Evolutionary conservation across 2,797 vertebrate species (phyloP).

Genomic region (Orestias chungarensis): DNA sequence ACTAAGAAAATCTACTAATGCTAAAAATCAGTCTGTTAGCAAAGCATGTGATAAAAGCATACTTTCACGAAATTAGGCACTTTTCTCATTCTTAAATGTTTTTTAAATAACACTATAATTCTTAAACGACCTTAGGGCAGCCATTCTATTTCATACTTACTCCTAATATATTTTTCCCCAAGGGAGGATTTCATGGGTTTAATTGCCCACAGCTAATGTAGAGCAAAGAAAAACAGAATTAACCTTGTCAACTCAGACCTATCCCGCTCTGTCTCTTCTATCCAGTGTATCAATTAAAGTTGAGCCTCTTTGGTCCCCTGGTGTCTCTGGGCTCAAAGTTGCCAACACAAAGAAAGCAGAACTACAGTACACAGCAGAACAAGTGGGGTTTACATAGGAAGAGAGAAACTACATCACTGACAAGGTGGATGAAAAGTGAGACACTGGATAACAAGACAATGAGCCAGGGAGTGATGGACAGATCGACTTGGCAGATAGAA

Average conservation of each 20-base stretch:
- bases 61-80: slow-evolving; percentile 46
- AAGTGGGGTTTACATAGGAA: slow-evolving; percentile 37
- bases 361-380: slow-evolving; percentile 37
- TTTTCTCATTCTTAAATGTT: slow-evolving; percentile 34
- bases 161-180: slow-evolving; percentile 22
- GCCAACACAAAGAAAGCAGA: slow-evolving; percentile 45
- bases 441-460: slow-evolving; percentile 35
- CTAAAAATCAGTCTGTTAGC: not conserved
- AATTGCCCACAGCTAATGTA: slow-evolving; percentile 71
- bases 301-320: slow-evolving; percentile 60
- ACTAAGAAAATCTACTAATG: not conserved
- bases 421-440: slow-evolving; percentile 30
- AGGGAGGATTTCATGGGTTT: slow-evolving; percentile 67
- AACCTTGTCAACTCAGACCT: slow-evolving; percentile 76
- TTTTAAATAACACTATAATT: no score
- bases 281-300: slow-evolving; percentile 75
- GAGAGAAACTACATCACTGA: slow-evolving; percentile 18
- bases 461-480: slow-evolving; percentile 47
- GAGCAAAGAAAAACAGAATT: slow-evolving; percentile 78
- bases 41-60: slow-evolving; percentile 32
- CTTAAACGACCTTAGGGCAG: no score
- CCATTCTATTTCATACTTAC: slow-evolving; percentile 1
- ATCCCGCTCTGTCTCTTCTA: slow-evolving; percentile 39
- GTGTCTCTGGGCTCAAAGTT: slow-evolving; percentile 62
- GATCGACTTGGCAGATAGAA: slow-evolving; percentile 45